Evolutionary conservation across 2,797 vertebrate genomes (phyloP).

Genomic region (Harpagifer antarcticus): DNA sequence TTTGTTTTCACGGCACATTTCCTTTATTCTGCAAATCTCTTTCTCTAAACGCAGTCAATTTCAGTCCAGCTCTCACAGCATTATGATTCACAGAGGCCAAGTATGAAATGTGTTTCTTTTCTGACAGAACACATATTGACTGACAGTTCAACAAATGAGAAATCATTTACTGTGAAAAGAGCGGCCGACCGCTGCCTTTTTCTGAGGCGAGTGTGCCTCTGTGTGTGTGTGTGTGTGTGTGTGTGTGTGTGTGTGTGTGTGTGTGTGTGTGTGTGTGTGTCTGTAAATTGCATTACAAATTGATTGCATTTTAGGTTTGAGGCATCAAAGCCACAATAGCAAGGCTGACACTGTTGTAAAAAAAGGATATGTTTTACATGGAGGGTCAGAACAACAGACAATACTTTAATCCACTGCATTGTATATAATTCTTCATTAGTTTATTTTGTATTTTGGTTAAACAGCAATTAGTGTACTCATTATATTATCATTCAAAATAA

Average conservation of each 20-base stretch:
- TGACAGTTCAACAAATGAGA: constrained; percentile 83
- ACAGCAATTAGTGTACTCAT: background rate
- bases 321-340: constrained; percentile 41
- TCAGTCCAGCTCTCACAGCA: constrained; percentile 50
- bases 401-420: constrained; percentile 5
- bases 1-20: constrained; percentile 59
- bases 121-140: constrained; percentile 70
- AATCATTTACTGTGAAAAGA: constrained; percentile 80
- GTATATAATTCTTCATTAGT: background rate
- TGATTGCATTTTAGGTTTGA: constrained; percentile 47
- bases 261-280: constrained; percentile 17
- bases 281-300: constrained; percentile 24
- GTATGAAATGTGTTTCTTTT: constrained; percentile 74
- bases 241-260: constrained; percentile 23
- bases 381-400: background rate
- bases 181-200: constrained; percentile 53
- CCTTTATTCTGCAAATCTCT: constrained; percentile 52
- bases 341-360: constrained; percentile 11
- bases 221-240: constrained; percentile 22
- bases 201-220: constrained; percentile 32
- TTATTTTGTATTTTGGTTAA: constrained; percentile 4
- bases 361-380: background rate
- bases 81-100: constrained; percentile 71
- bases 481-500: no score
- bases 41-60: constrained; percentile 56